Base-by-base conservation (phyloP, 2,113 vertebrate species). In the Ctenomys sociabilis region DNA sequence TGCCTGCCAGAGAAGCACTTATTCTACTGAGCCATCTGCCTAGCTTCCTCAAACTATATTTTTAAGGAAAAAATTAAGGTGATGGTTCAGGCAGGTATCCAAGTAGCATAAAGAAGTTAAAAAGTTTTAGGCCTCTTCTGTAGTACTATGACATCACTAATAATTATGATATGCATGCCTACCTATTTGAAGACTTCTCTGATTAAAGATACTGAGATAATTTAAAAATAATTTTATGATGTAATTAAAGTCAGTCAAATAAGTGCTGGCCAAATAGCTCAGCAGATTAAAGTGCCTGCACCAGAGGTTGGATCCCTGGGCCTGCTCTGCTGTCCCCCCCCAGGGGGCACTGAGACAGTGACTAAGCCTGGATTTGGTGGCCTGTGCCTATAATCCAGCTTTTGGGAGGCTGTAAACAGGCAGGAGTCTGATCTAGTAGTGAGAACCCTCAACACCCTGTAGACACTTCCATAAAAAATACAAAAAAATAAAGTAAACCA, bases 61-160 rank as follows among this genome's bases (percentile, higher is more conserved):
- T 96, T 94, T 85, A 88, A 91, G 59, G 61, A 88, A 91, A 93
- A 93, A 94, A 93, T 92, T 7, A 83, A 92, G 54, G 78, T 83
- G 11, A 86, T 37, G 32, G 72, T 73, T 92, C 54, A 81, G 22
- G 72, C 1, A 91, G 37, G 52, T 45, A 75, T 5, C 1, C 59
- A 88, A 52, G 24, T 14, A 80, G 30, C 35, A 83, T 1, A 91
- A 59, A 93, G 13, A 66, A 75, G 22, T 49, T 91, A 35, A 87
- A 35, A 87, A 16, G 13, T 83, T 73, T 85, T 78, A 83, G 43
- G 75, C 32, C 52, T 85, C 13, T 88, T 85, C 16, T 93, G 78
- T 57, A 78, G 45, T 61, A 94, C 7, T n/a, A 24, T 16, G 4
- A 75, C 37, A 49, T 84, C 22, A 96, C 83, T 92, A 94, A 78